These are phyloP conservation scores for Amphilophus citrinellus DNA, from an alignment of 2,113 vertebrate genomes.

Conservation along the genomic window DNA sequence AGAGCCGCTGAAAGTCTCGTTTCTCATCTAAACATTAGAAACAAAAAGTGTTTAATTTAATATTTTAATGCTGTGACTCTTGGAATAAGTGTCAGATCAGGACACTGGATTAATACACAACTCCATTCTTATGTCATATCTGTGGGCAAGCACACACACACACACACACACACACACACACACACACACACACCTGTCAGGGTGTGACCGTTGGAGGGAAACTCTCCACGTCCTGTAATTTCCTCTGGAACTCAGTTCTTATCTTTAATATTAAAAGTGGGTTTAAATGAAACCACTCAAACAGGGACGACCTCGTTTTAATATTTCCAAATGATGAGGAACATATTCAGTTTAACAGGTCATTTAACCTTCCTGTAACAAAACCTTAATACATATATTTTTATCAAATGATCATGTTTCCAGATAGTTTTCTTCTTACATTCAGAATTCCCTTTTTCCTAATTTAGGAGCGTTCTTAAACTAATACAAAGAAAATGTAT, in stretches of 20 bases:
- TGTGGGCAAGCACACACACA: not conserved
- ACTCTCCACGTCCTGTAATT: not conserved
- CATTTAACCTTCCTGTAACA: not conserved
- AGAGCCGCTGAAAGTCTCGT: too few species aligned
- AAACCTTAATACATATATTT: not conserved
- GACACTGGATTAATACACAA: too few species aligned
- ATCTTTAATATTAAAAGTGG: not conserved
- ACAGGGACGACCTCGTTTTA: not conserved
- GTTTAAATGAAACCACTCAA: not conserved
- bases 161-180: conserved; percentile 10
- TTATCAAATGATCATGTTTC: too few species aligned
- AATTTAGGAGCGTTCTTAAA: not conserved
- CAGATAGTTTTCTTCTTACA: not conserved
- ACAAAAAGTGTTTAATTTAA: too few species aligned
- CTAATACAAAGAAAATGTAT: not conserved
- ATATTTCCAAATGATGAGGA: not conserved
- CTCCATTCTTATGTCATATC: too few species aligned
- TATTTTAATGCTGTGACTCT: too few species aligned
- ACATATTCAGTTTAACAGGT: not conserved
- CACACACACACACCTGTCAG: conserved; percentile 25
- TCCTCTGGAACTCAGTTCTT: not conserved
- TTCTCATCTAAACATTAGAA: too few species aligned
- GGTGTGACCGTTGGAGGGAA: not conserved
- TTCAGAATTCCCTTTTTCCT: too few species aligned
- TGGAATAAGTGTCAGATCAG: too few species aligned